These are phyloP conservation scores for Malaclemys terrapin DNA, from an alignment of 2,113 vertebrate species.

Conservation along the genomic window DNA sequence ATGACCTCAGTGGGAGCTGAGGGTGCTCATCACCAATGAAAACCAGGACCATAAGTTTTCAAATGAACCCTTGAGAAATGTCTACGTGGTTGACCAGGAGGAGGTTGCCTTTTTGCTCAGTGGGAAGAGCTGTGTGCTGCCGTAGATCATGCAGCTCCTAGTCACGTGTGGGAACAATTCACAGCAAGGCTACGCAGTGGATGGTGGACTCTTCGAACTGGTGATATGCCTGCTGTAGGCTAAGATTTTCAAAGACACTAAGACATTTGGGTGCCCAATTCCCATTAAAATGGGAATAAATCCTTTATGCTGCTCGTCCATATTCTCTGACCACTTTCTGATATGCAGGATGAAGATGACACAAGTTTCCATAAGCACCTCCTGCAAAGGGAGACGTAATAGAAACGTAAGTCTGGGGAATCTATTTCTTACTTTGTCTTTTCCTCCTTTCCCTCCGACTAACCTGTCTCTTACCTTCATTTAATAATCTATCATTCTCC, in stretches of 20 bases:
- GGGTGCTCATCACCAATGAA: background rate
- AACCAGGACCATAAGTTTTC: background rate
- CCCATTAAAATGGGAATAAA: background rate
- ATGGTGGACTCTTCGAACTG: background rate
- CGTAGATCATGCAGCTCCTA: background rate
- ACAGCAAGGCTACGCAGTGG: background rate
- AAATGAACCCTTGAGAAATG: background rate
- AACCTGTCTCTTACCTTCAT: background rate
- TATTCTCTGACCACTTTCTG: background rate
- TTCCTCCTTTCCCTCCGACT: background rate
- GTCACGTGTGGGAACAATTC: background rate
- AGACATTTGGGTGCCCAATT: background rate
- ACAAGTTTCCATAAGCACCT: background rate
- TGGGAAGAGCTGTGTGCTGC: background rate
- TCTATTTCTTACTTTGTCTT: background rate
- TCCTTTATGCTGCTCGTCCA: background rate
- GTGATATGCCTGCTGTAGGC: background rate
- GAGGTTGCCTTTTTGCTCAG: background rate
- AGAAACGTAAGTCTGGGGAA: background rate
- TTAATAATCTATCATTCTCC: background rate
- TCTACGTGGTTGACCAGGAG: background rate
- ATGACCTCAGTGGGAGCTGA: background rate
- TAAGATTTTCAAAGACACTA: background rate
- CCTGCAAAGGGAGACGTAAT: background rate
- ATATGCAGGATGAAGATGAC: background rate